A percentile compares a stretch with the other conserved stretches of the same genome.
Conservation (phyloP, 1,140 invertebrate genomes). For the Cotesia glomerata region DNA sequence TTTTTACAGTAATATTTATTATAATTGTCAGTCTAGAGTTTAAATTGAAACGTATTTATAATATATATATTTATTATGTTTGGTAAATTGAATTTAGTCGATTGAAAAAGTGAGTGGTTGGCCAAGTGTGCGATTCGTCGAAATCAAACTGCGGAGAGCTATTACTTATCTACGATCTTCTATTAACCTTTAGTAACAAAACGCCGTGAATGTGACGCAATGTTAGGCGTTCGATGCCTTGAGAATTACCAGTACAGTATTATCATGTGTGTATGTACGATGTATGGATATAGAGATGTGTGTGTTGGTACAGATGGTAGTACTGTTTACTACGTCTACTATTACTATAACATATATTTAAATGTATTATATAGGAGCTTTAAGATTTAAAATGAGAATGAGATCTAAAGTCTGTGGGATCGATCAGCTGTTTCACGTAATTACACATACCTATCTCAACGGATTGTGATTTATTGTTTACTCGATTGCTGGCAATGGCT, state of each 20-base stretch:
- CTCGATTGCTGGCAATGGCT: not conserved
- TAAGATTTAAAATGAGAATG: not conserved
- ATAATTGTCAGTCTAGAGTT: too few relatives aligned
- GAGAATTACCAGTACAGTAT: constrained; percentile 5
- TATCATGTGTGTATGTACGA: too few relatives aligned
- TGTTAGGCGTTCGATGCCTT: constrained; percentile 7
- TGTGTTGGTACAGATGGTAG: too few relatives aligned
- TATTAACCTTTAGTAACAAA: constrained; percentile 28
- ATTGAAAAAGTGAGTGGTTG: not conserved
- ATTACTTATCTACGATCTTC: constrained; percentile 33
- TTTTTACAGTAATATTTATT: too few relatives aligned
- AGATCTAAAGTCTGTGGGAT: constrained; percentile 25
- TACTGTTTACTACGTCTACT: too few relatives aligned
- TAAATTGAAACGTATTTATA: too few relatives aligned
- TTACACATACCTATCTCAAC: constrained; percentile 30
- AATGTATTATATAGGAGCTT: not conserved
- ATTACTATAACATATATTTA: too few relatives aligned
- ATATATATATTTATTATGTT: not conserved
- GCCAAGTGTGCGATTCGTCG: constrained; percentile 1
- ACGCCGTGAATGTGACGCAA: constrained; percentile 25
- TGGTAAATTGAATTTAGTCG: constrained; percentile 37
- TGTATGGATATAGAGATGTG: too few relatives aligned
- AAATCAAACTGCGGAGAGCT: constrained; percentile 22
- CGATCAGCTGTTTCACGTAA: constrained; percentile 33
- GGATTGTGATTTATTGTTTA: constrained; percentile 29